A percentile compares a stretch with the other conserved stretches of the same genome.
Conservation (phyloP, 2,113 vertebrate species). For the Gila orcuttii region DNA sequence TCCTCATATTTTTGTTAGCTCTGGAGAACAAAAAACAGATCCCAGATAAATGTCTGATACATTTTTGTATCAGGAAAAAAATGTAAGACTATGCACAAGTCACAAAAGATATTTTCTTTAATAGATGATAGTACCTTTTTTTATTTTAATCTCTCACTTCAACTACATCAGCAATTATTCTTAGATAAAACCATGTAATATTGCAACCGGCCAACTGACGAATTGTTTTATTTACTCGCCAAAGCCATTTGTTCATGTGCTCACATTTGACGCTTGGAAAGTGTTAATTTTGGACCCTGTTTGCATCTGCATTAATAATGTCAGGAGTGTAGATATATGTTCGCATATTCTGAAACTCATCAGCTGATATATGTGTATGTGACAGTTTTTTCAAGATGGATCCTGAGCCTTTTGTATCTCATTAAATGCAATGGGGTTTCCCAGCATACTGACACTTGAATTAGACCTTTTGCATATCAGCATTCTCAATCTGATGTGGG, state of each 20-base stretch:
- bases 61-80: background rate
- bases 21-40: too few relatives aligned
- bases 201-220: background rate
- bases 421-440: slow-evolving; percentile 45
- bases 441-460: slow-evolving; percentile 38
- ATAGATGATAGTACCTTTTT: background rate
- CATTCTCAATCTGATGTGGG: slow-evolving; percentile 39
- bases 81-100: background rate
- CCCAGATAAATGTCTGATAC: too few relatives aligned
- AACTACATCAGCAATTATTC: background rate
- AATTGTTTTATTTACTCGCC: slow-evolving; percentile 24
- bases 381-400: slow-evolving; percentile 42
- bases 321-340: background rate
- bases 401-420: slow-evolving; percentile 20
- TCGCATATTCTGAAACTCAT: slow-evolving; percentile 11
- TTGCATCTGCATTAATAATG: slow-evolving; percentile 16
- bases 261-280: background rate
- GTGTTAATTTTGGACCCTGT: slow-evolving; percentile 35
- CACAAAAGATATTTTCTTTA: too few relatives aligned
- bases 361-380: slow-evolving; percentile 24
- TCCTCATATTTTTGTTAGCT: too few relatives aligned
- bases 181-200: background rate
- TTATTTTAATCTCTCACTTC: background rate
- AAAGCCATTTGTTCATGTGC: background rate
- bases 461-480: slow-evolving; percentile 42